phyloP scores from a whole-genome alignment of 2,113 vertebrate genomes.

The Brachionichthys hirsutus region DNA sequence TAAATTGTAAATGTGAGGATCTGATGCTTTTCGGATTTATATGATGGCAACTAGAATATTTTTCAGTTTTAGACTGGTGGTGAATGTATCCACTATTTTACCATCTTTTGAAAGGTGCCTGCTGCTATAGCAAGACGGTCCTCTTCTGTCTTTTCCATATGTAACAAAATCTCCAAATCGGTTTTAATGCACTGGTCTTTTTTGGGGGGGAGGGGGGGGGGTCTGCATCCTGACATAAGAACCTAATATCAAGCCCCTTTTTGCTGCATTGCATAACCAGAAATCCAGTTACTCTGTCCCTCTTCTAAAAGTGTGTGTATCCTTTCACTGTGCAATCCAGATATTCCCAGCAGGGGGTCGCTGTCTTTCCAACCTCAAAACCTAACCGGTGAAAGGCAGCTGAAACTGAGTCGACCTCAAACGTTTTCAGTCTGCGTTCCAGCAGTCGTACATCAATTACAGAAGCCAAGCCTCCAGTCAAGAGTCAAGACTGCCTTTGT shows the following conservation, averaged over 20 bases:
- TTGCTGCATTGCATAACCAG: conserved; percentile 50
- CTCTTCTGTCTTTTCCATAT: conserved; percentile 23
- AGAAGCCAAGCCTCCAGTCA: conserved; percentile 64
- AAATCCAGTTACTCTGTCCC: conserved; percentile 25
- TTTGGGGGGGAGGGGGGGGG: conserved; percentile 69
- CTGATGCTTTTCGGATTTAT: neutral
- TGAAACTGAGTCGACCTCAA: conserved; percentile 54
- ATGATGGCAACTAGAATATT: neutral
- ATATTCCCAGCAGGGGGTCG: conserved; percentile 47
- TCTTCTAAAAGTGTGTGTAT: conserved; percentile 56
- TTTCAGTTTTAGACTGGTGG: too few relatives aligned
- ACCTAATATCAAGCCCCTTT: conserved; percentile 47
- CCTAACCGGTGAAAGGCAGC: conserved; percentile 46
- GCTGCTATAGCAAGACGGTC: conserved; percentile 1
- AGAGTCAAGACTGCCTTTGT: conserved; percentile 68
- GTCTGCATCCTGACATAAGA: conserved; percentile 31
- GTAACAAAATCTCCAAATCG: conserved; percentile 39
- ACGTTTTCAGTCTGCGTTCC: conserved; percentile 65
- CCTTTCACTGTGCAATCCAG: conserved; percentile 54
- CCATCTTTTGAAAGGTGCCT: conserved; percentile 20
- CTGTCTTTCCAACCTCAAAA: conserved; percentile 67
- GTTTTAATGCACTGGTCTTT: conserved; percentile 67
- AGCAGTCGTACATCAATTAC: conserved; percentile 46
- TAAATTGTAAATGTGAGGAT: neutral
- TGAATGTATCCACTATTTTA: too few relatives aligned